These are phyloP conservation scores for Burhinus oedicnemus DNA, from an alignment of 2,113 vertebrate genomes.

Conservation along the genomic window DNA sequence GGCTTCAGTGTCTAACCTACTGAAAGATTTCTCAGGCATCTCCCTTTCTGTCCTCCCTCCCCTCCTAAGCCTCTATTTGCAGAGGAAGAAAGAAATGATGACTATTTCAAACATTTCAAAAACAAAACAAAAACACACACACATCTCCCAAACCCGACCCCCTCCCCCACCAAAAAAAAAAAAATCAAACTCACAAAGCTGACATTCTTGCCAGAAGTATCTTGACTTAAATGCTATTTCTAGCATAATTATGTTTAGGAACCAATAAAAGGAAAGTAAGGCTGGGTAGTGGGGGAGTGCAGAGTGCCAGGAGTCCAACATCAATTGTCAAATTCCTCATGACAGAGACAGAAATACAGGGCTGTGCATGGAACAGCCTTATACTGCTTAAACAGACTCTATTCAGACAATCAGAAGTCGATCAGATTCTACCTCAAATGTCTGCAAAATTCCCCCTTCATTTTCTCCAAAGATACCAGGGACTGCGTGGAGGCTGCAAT, in stretches of 20 bases:
- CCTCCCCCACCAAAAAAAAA: too few relatives aligned
- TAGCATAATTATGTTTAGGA: neutral
- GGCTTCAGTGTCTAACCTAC: neutral
- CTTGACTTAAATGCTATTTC: neutral
- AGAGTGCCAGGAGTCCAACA: neutral
- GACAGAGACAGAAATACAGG: neutral
- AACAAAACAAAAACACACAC: neutral
- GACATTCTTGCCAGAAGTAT: neutral
- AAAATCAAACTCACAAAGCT: neutral
- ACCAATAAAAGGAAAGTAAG: neutral
- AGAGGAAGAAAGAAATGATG: neutral
- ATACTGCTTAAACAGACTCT: too few relatives aligned
- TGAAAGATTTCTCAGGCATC: neutral
- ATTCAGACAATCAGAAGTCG: fast-evolving
- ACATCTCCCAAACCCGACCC: neutral
- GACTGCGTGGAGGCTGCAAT: neutral
- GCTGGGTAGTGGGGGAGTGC: neutral
- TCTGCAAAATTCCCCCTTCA: neutral
- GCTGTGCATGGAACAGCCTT: neutral
- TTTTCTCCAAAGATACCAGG: neutral
- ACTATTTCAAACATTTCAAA: neutral
- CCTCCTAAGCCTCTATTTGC: neutral
- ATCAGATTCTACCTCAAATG: neutral
- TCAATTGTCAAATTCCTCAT: fast-evolving
- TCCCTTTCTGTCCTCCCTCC: neutral